Percentiles rank a stretch among this genome's conserved stretches.
These are phyloP conservation scores for Blastobasis lacticolella DNA, from an alignment of 2,888 invertebrate genomes.

Conservation along the genomic window DNA sequence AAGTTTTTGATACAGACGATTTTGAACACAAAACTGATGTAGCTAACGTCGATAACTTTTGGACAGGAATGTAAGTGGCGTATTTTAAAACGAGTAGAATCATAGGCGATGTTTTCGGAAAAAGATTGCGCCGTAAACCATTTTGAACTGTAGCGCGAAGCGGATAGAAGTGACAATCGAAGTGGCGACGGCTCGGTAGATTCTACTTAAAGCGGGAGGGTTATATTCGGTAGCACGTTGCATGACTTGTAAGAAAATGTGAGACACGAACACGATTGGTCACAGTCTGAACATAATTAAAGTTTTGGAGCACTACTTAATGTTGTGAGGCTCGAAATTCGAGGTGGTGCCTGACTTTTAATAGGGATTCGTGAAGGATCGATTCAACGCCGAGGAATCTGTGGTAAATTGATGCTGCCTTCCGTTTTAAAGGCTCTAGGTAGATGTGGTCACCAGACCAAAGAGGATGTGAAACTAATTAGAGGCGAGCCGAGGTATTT, in stretches of 20 bases:
- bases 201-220: conserved; percentile 24
- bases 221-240: conserved; percentile 69
- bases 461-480: too few species aligned
- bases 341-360: conserved; percentile 70
- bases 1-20: conserved; percentile 12
- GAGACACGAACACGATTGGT: conserved; percentile 73
- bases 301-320: conserved; percentile 70
- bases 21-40: conserved; percentile 18
- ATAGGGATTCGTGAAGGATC: conserved; percentile 67
- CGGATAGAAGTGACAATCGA: conserved; percentile 34
- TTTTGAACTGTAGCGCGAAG: conserved; percentile 41
- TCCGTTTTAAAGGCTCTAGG: conserved; percentile 19
- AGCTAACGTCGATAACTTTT: conserved; percentile 22
- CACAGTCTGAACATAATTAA: conserved; percentile 73
- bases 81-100: conserved; percentile 22
- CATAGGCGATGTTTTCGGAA: conserved; percentile 41
- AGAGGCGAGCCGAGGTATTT: too few species aligned
- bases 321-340: conserved; percentile 67
- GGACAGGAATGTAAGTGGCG: conserved; percentile 8
- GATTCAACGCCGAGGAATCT: conserved; percentile 55
- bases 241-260: conserved; percentile 66
- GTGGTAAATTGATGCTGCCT: conserved; percentile 43
- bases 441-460: too few species aligned
- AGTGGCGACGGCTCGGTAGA: conserved; percentile 14
- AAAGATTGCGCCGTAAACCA: conserved; percentile 26